phyloP scores from a whole-genome alignment of 30 jellyfish, hydroid and myxozoan species.

The Pseudorhiza aurosa region DNA sequence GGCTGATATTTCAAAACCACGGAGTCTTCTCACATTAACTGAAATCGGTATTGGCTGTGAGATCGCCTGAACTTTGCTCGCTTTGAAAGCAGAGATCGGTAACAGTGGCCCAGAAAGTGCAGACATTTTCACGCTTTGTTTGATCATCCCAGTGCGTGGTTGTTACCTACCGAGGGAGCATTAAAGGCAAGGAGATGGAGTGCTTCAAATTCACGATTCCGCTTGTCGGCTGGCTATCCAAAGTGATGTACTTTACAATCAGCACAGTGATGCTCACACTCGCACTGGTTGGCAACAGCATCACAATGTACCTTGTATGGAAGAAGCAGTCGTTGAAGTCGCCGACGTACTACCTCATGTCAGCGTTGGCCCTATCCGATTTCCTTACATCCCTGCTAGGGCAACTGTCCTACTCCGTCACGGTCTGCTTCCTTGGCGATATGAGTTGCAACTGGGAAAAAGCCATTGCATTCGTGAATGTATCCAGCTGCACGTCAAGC shows the following conservation, averaged over 20 bases:
- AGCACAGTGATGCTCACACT: not conserved
- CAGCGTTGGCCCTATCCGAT: conserved; percentile 62
- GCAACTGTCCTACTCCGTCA: conserved; percentile 30
- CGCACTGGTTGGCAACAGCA: conserved; percentile 37
- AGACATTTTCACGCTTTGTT: no score
- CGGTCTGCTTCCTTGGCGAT: conserved; percentile 11
- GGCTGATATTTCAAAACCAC: no score
- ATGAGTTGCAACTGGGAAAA: conserved; percentile 30
- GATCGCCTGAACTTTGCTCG: no score
- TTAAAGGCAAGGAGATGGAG: conserved; percentile 2
- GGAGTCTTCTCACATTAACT: no score
- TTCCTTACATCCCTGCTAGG: conserved; percentile 57
- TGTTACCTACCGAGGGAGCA: no score
- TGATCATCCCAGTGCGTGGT: no score
- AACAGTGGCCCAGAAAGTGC: no score
- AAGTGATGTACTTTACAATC: not conserved
- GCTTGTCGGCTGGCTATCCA: not conserved
- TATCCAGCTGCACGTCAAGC: conserved; percentile 56
- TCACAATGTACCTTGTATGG: conserved; percentile 47
- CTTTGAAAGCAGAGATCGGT: no score
- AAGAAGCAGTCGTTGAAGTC: conserved; percentile 6
- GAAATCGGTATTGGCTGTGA: no score
- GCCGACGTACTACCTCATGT: conserved; percentile 45
- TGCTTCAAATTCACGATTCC: conserved; percentile 31
- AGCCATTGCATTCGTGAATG: conserved; percentile 40